A percentile compares a stretch with the other conserved stretches of the same genome.
These are phyloP conservation scores for Tetragonula clypearis DNA, from an alignment of 1,140 invertebrate genomes.

Conservation along the genomic window DNA sequence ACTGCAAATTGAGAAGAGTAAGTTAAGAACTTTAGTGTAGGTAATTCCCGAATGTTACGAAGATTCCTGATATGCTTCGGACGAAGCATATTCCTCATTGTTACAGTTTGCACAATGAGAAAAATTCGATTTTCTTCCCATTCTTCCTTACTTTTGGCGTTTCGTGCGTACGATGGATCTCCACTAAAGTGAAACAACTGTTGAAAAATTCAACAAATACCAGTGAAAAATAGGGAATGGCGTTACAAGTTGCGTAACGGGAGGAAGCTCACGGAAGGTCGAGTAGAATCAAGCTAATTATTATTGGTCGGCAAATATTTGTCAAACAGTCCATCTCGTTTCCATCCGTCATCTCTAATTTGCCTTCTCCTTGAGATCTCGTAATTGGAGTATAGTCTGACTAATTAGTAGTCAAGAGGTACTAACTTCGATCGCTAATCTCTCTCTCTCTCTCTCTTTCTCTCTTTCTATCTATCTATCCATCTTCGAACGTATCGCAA, in stretches of 20 bases:
- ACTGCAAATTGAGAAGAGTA: too few species aligned
- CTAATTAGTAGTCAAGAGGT: constrained; percentile 66
- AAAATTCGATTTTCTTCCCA: too few species aligned
- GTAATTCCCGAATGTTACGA: too few species aligned
- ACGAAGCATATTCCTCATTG: too few species aligned
- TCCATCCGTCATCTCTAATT: constrained; percentile 53
- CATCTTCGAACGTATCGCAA: background rate
- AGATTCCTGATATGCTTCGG: too few species aligned
- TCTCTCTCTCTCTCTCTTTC: background rate
- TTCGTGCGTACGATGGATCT: too few species aligned
- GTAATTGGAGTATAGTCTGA: constrained; percentile 64
- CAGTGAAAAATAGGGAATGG: background rate
- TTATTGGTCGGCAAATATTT: constrained; percentile 65
- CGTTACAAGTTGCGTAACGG: background rate
- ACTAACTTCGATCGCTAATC: constrained; percentile 6
- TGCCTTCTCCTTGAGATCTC: constrained; percentile 45
- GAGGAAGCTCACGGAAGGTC: background rate
- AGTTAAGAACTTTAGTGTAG: too few species aligned
- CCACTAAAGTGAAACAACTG: too few species aligned
- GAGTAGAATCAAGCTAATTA: constrained; percentile 34
- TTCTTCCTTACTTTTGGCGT: too few species aligned
- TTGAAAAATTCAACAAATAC: too few species aligned
- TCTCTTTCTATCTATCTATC: background rate
- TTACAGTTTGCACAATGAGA: too few species aligned
- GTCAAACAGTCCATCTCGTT: constrained; percentile 49